Percentiles rank a stretch among this genome's conserved stretches.
phyloP scores from a whole-genome alignment of 2,113 vertebrate species.

The Bettongia penicillata region DNA sequence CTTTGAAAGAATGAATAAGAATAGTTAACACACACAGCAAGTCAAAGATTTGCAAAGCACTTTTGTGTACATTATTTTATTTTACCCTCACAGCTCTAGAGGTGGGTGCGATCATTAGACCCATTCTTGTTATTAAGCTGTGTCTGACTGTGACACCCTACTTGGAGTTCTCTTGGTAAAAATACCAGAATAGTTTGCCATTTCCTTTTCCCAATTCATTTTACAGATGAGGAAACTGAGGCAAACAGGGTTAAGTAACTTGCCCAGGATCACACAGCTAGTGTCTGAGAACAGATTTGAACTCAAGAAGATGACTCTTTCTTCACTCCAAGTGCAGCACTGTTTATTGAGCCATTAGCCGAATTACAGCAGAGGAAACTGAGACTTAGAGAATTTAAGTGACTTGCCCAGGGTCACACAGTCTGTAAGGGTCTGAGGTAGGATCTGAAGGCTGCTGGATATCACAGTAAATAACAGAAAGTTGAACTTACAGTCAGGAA shows the following conservation, averaged over 20 bases:
- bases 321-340: not conserved
- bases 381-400: not conserved
- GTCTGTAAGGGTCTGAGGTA: not conserved
- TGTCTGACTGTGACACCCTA: not conserved
- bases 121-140: not conserved
- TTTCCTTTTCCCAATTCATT: not conserved
- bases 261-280: not conserved
- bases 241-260: not conserved
- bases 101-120: not conserved
- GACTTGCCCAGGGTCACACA: not conserved
- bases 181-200: not conserved
- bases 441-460: not conserved
- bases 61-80: not conserved
- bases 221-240: constrained; percentile 13
- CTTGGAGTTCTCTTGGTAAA: not conserved
- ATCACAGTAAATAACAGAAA: not conserved
- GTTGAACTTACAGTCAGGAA: no score
- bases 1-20: not conserved
- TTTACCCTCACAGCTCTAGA: not conserved
- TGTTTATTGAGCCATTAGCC: not conserved
- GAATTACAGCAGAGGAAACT: not conserved
- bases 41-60: not conserved
- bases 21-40: not conserved
- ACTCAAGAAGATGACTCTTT: not conserved
- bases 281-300: not conserved